phyloP scores from a whole-genome alignment of 1,140 invertebrate genomes.

The Paracyclopina nana region DNA sequence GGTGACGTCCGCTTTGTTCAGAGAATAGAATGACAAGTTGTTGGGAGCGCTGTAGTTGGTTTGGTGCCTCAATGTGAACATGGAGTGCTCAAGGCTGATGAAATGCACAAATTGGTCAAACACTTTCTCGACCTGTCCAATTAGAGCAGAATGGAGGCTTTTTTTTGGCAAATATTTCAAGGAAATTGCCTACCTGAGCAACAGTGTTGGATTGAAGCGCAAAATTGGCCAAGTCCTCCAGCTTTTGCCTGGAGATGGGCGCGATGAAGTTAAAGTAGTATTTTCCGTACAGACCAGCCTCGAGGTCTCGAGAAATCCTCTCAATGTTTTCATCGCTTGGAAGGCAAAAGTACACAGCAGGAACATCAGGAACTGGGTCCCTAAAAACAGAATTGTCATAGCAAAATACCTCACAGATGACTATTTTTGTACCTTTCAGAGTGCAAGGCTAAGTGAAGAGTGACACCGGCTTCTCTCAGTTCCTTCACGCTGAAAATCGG shows the following conservation, averaged over 20 bases:
- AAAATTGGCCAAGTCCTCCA: conserved; percentile 84
- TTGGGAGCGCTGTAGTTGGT: too few species aligned
- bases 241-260: conserved; percentile 73
- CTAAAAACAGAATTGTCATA: conserved; percentile 27
- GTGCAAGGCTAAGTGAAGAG: conserved; percentile 68
- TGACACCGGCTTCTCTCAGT: conserved; percentile 82
- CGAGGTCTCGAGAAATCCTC: conserved; percentile 65
- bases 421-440: conserved; percentile 2
- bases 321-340: conserved; percentile 93
- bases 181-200: too few species aligned
- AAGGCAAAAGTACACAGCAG: conserved; percentile 92
- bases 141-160: too few species aligned
- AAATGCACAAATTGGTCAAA: conserved; percentile 98
- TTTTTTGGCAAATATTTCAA: too few species aligned
- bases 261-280: conserved; percentile 97
- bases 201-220: conserved; percentile 72
- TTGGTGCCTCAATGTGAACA: conserved; percentile 83
- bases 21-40: conserved; percentile 76
- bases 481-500: conserved; percentile 90
- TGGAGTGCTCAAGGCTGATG: conserved; percentile 90
- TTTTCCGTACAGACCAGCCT: conserved; percentile 73
- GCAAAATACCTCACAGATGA: too few species aligned
- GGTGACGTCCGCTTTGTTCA: conserved; percentile 82
- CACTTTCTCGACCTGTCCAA: conserved; percentile 85
- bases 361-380: conserved; percentile 91